A percentile compares a stretch with the other conserved stretches of the same genome.
These are phyloP conservation scores for Erpornis zantholeuca DNA, from an alignment of 2,113 vertebrate species.

Conservation along the genomic window DNA sequence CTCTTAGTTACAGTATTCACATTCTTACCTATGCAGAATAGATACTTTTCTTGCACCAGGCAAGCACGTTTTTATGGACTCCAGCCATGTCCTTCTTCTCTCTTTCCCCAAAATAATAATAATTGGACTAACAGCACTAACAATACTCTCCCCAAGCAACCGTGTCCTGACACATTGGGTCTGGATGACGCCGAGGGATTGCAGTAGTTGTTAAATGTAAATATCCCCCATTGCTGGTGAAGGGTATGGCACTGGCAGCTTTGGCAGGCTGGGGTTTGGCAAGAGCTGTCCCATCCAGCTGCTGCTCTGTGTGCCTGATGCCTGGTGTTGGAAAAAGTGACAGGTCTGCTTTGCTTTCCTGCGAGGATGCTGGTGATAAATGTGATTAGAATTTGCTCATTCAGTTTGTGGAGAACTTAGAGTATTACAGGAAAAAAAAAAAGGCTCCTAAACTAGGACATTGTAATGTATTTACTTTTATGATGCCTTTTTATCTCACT, in stretches of 20 bases:
- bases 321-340: neutral
- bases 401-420: neutral
- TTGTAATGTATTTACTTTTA: neutral
- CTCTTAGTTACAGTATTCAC: neutral
- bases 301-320: fast-evolving
- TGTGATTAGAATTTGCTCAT: neutral
- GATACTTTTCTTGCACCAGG: neutral
- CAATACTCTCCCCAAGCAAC: neutral
- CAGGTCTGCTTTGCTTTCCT: neutral
- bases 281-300: neutral
- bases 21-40: neutral
- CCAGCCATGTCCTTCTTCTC: neutral
- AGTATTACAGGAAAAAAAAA: neutral
- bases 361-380: fast-evolving
- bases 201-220: neutral
- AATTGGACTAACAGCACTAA: neutral
- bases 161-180: fast-evolving
- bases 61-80: neutral
- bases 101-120: neutral
- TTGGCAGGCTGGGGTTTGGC: neutral
- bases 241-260: neutral
- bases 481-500: neutral
- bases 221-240: neutral
- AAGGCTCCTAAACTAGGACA: neutral
- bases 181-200: neutral